Base-by-base conservation (phyloP, 2,797 vertebrate genomes). In the Fistularia tabacaria region DNA sequence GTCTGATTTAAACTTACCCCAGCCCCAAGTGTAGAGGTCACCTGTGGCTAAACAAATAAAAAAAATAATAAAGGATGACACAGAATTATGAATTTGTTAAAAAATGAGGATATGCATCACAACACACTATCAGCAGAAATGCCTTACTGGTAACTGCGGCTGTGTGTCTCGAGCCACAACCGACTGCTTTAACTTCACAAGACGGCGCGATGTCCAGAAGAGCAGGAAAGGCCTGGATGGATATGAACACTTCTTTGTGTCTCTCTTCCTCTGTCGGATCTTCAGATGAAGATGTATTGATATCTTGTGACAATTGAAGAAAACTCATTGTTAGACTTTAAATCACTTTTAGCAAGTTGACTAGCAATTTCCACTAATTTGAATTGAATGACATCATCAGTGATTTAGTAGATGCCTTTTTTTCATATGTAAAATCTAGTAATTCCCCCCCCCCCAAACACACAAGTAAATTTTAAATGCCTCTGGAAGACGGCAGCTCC, bases 1-100 rank as follows among this genome's bases (percentile, higher is more conserved):
- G 7, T 3, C 0, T 46, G 52, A 51, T 41, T 9, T 10, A 63
- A 45, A 43, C 80, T 93, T 89, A 98, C 97, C 96, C 97, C 95
- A 99, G 71, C 97, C 97, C 96, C 97, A 99, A 11, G 96, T 96
- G 80, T 93, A 98, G 46, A 98, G 92, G 57, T 93, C 88, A 0
- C 96, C 94, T 0, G 67, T 64, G 5, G 90, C 97, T 99, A 81
- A 69, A 89, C 39, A 46, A 37, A 8, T 6, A 49, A 25, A 49
- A 14, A 9, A 51, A 48, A 48, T n/a, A 7, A 38, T 12, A 38
- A n/a, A 50, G n/a, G 38, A n/a, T 38, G 6, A 14, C 4, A 7
- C 79, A 51, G 6, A 25, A 8, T 51, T 36, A 41, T 10, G 39
- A 50, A 38, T n/a, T 39, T 9, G 12, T 10, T 90, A n/a, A 90